Base-by-base conservation (phyloP, 37 sponge, comb jelly and placozoan species). In the Tethya wilhelma region DNA sequence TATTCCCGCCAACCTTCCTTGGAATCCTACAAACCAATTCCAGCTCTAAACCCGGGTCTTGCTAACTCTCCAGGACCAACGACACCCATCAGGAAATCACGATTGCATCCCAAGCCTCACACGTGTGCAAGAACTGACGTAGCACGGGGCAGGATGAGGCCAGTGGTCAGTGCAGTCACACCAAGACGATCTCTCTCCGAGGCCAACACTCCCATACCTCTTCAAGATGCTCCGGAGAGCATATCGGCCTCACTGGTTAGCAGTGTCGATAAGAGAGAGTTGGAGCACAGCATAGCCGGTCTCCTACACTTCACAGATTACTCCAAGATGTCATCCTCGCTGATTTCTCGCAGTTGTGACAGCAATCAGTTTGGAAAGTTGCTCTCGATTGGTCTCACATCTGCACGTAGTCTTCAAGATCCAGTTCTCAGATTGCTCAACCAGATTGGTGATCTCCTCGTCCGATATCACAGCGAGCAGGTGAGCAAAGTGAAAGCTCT, bases 41-140 rank as follows among this genome's bases (percentile, higher is more conserved):
- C 31, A 28, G 8, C 6, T 72, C 46, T 9, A 26, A 25, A 29
- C 45, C 4, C 26, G 17, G 66, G 12, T 53, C 77, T 38, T 11
- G 40, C 0, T 23, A 32, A 4, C 59, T 59, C 75, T 26, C 60
- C 45, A 38, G 2, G 20, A 22, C n/a, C 70, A 4, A 59, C 39
- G 43, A 59, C 58, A 2, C 40, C 75, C 42, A 22, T 42, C 19
- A 65, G 79, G 29, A 40, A 46, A n/a, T 32, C 26, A 36, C 44
- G 39, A 2, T 36, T 78, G 33, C 67, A 38, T 17, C 79, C 55
- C 17, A 78, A 78, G 67, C 79, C 79, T 19, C 79, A 78, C 79
- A 78, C 79, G 6, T 64, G 42, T 25, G 79, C 67, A n/a, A 78
- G 67, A 32, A 78, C 67, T 46, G 64, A 78, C 67, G 0, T 78